These are phyloP conservation scores for Eristalis tenax DNA, from an alignment of 2,888 invertebrate species.

Conservation along the genomic window DNA sequence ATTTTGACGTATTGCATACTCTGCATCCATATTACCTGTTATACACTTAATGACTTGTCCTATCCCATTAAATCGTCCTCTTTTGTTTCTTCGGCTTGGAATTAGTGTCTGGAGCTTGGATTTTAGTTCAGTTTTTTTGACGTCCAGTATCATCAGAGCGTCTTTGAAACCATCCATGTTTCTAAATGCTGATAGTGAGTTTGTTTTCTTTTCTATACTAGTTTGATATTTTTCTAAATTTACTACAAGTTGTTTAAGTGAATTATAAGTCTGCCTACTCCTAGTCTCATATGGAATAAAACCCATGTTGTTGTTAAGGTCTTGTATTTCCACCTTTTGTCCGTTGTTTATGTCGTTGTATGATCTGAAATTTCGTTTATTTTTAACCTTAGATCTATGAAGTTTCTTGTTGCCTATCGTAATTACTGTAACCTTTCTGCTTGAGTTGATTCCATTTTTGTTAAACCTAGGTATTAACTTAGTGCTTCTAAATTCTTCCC, in stretches of 20 bases:
- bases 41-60: not conserved
- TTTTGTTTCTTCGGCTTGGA: not conserved
- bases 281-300: too few species aligned
- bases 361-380: not conserved
- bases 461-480: conserved; percentile 10
- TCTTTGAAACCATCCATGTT: not conserved
- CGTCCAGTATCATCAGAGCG: too few species aligned
- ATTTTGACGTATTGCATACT: not conserved
- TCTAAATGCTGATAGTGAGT: not conserved
- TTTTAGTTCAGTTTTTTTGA: not conserved
- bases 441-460: not conserved
- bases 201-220: not conserved
- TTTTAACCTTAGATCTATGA: not conserved
- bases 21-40: not conserved
- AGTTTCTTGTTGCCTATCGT: not conserved
- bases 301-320: too few species aligned
- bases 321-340: too few species aligned
- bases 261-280: too few species aligned
- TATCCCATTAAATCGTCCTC: not conserved
- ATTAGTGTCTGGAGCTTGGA: not conserved
- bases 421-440: not conserved
- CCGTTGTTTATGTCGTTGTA: too few species aligned
- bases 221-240: not conserved
- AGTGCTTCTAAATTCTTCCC: not conserved
- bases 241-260: too few species aligned